Evolutionary conservation across 2,888 invertebrate species (phyloP), one percentile per base, ranked within the genome.

Genomic region (Agrotis exclamationis): DNA sequence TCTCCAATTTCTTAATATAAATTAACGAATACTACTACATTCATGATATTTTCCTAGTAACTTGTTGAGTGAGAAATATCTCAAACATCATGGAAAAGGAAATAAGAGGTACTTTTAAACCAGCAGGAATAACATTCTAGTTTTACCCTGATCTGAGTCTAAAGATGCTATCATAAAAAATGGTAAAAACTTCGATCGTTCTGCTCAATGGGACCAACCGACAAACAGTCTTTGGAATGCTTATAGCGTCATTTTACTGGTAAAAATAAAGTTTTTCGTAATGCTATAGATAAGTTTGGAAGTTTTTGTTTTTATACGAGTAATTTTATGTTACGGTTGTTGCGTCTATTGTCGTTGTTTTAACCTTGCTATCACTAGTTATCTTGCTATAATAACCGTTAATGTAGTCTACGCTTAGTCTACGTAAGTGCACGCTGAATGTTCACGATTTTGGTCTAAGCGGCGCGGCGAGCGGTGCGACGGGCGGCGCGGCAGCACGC

Each of bases 121-220:
- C 4, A 5, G 1, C n/a, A 11, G 3, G 14, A n/a, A 63, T 63
- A 22, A 74, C 22, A 18, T 75, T 47, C 24, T 18, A 53, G 20
- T 75, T 63, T 45, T 60, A 39, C 18, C 1, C 22, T 47, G 53
- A 70, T 65, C 45, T 3, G 14, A 18, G 20, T 76, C 20, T 47
- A 75, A 24, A 66, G 33, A 75, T 53, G 16, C 3, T 28, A 48
- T 71, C 76, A 48, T 54, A 28, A 54, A 28, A 54, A 67, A 76
- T 76, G 44, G 28, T 67, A 44, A 28, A 67, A 76, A 76, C 54
- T 67, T 67, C 0, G 68, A 20, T 9, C 47, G 68, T 71, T 71
- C n/a, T 33, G 54, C 28, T 67, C 48, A 48, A 67, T 54, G 39
- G 39, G 22, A 67, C 71, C 70, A 39, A 56, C 14, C 20, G 20